phyloP scores from a whole-genome alignment of 2,888 invertebrate species.

The Eledone cirrhosa region DNA sequence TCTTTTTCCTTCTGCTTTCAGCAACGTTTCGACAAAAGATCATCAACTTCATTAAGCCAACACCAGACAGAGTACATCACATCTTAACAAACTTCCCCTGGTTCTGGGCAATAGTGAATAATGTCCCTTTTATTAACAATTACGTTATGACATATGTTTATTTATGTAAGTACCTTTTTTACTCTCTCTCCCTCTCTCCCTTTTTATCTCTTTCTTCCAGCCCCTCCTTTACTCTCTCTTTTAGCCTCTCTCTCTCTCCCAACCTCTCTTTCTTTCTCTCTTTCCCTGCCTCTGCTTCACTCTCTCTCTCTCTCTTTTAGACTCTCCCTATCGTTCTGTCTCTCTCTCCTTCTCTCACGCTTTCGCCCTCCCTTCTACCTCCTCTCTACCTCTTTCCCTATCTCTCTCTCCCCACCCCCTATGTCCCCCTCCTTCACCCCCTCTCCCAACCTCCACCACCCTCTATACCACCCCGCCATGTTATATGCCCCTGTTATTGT shows the following conservation, averaged over 20 bases:
- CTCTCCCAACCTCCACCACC: background rate
- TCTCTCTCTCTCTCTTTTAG: too few relatives aligned
- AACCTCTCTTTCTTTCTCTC: background rate
- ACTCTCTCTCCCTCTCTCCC: background rate
- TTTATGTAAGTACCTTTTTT: constrained; percentile 55
- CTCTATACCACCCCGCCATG: too few relatives aligned
- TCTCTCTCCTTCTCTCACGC: background rate
- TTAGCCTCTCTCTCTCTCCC: too few relatives aligned
- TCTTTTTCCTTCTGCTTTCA: constrained; percentile 32
- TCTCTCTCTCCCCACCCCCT: background rate
- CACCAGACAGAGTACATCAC: constrained; percentile 50
- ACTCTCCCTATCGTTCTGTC: too few relatives aligned
- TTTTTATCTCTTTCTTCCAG: too few relatives aligned
- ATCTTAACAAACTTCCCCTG: constrained; percentile 59
- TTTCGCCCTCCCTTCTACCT: too few relatives aligned
- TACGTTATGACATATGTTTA: constrained; percentile 62
- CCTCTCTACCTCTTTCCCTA: too few relatives aligned
- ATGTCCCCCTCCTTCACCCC: background rate
- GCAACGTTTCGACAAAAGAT: constrained; percentile 51
- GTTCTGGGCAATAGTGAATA: constrained; percentile 64
- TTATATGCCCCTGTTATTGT: background rate
- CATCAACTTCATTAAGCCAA: constrained; percentile 50
- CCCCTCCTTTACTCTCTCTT: too few relatives aligned
- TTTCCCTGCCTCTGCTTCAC: background rate
- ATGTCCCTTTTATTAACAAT: constrained; percentile 51